phyloP scores from a whole-genome alignment of 2,888 invertebrate species.

The Agonum fuliginosum region DNA sequence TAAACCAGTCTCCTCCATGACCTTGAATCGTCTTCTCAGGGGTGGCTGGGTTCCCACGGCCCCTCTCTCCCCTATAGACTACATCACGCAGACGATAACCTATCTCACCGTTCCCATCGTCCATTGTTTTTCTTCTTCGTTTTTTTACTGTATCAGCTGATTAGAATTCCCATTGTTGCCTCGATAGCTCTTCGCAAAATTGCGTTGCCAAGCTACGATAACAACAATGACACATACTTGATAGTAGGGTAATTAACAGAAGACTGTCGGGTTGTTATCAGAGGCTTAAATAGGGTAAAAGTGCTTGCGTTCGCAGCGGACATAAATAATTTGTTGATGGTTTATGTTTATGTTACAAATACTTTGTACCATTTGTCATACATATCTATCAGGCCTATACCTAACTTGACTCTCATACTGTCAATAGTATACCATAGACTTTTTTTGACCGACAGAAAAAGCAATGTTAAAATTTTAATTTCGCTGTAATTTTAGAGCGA shows the following conservation, averaged over 20 bases:
- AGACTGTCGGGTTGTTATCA: not conserved
- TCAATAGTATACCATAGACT: too few relatives aligned
- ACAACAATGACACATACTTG: not conserved
- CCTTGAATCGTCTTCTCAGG: constrained; percentile 44
- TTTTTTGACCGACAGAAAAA: too few relatives aligned
- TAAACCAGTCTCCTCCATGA: constrained; percentile 46
- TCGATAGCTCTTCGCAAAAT: not conserved
- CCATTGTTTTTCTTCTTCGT: constrained; percentile 36
- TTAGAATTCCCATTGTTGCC: constrained; percentile 54
- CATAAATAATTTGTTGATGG: not conserved
- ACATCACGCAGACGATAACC: constrained; percentile 26
- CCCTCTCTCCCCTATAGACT: constrained; percentile 4
- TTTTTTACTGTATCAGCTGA: constrained; percentile 56
- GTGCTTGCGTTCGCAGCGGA: not conserved
- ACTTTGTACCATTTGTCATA: too few relatives aligned
- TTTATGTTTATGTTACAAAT: not conserved
- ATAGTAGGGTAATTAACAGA: not conserved
- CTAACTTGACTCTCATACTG: too few relatives aligned
- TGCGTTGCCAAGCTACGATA: constrained; percentile 11
- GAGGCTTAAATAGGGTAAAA: not conserved
- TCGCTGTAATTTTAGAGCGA: too few relatives aligned
- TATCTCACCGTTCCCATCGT: constrained; percentile 26
- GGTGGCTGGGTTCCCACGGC: constrained; percentile 53
- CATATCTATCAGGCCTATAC: too few relatives aligned
- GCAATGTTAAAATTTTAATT: too few relatives aligned